Evolutionary conservation across 2,888 invertebrate genomes (phyloP), one percentile per base, ranked within the genome.

Genomic region (Malthinus flaveolus): DNA sequence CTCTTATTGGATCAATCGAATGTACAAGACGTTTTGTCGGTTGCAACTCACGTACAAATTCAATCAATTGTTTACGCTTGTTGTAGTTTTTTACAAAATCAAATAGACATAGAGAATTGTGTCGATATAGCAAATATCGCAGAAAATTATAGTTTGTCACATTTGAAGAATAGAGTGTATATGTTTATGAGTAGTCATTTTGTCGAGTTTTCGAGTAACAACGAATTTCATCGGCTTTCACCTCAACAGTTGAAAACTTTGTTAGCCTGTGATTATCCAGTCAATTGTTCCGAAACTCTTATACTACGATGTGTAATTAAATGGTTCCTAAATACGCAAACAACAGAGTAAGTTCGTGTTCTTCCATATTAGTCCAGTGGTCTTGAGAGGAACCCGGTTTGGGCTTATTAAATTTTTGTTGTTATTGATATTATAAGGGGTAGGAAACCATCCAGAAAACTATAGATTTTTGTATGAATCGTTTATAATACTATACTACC

Each of bases 91-190:
- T 76, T 89, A 15, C 82, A 85, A 75, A 80, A 83, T n/a, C 86
- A 87, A 71, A 80, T 89, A 6, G 85, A 86, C 71, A 76, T 87
- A 59, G 87, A 88, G 53, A 89, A 88, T 73, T 89, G 88, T 74
- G 83, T 87, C n/a, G 87, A 88, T 68, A 84, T 89, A 61, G 85
- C 85, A 1, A 85, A 84, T 15, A 82, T 89, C 66, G 87, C 88
- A 0, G 89, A 89, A 74, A 84, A 85, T 3, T 89, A 88, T 75
- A 84, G 85, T 0, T 77, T 89, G 52, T 76, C 80, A 51, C 80
- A 82, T 46, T 74, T 90, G 32, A 80, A 83, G 58, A 80, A 82
- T 64, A 82, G 83, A 63, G 85, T 86, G 4, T 87, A 86, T 71
- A 81, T 84, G 60, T 88, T 83, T 72, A 87, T 89, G 70, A 87